phyloP scores from a whole-genome alignment of 2,113 vertebrate species.

The Vanacampus margaritifer region DNA sequence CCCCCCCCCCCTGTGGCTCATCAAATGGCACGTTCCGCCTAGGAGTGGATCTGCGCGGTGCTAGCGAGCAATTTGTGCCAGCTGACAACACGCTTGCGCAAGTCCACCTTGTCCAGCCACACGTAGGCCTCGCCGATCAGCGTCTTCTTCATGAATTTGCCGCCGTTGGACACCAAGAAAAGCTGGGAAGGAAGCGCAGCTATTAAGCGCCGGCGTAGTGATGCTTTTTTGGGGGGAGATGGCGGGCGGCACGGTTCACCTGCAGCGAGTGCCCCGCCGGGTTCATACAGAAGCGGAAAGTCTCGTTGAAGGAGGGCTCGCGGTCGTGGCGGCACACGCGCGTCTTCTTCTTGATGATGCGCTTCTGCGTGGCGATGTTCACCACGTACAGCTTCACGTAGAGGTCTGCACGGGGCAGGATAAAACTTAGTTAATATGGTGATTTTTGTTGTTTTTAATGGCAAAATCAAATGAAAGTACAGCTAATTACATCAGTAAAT shows the following conservation, averaged over 20 bases:
- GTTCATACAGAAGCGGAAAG: conserved; percentile 94
- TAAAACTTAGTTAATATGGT: neutral
- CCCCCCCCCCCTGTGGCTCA: neutral
- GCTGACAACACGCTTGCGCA: conserved; percentile 95
- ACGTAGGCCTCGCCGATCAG: conserved; percentile 97
- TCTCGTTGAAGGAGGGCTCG: conserved; percentile 97
- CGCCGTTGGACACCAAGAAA: conserved; percentile 94
- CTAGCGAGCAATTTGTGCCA: conserved; percentile 98
- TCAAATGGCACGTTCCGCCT: conserved; percentile 28
- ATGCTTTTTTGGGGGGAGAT: too few relatives aligned
- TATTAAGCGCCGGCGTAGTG: too few relatives aligned
- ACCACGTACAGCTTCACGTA: conserved; percentile 98
- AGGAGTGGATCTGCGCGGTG: conserved; percentile 85
- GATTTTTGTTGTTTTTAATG: neutral
- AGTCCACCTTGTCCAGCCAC: conserved; percentile 98
- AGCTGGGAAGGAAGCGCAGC: conserved; percentile 62
- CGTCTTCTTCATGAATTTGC: conserved; percentile 98
- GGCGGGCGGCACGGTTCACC: conserved; percentile 19
- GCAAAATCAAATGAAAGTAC: too few relatives aligned
- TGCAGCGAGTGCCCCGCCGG: conserved; percentile 83
- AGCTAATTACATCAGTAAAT: too few relatives aligned
- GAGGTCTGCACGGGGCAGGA: conserved; percentile 74
- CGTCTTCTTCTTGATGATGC: conserved; percentile 98
- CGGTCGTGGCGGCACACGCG: conserved; percentile 96
- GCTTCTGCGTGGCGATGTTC: conserved; percentile 93